Conservation (phyloP, 2,888 invertebrate species). For the Cephus nigrinus region DNA sequence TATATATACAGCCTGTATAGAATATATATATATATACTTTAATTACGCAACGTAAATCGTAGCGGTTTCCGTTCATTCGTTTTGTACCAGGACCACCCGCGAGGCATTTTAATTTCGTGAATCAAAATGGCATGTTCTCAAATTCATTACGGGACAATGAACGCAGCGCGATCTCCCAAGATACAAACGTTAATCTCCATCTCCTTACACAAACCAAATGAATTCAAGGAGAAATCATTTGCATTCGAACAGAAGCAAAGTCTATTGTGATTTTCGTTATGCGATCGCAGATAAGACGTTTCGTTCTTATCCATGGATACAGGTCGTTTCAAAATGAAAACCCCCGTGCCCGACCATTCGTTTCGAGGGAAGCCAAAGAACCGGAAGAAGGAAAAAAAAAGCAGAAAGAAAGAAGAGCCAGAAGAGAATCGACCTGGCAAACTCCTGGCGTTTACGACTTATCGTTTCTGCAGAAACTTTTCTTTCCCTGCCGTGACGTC, state of each 20-base stretch:
- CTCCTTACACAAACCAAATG: conserved; percentile 1
- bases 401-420: neutral
- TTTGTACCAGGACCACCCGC: neutral
- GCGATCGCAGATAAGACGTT: neutral
- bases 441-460: neutral
- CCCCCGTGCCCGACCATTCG: neutral
- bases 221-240: neutral
- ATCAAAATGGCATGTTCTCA: conserved; percentile 3
- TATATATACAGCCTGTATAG: neutral
- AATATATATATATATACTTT: neutral
- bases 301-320: neutral
- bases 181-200: conserved; percentile 8
- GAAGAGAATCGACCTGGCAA: neutral
- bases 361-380: neutral
- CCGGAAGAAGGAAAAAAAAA: neutral
- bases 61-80: neutral
- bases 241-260: neutral
- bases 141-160: conserved; percentile 2
- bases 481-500: neutral
- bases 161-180: neutral
- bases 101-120: conserved; percentile 9
- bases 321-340: neutral
- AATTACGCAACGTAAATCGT: neutral
- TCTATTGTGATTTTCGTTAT: neutral
- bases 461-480: neutral